A percentile compares a stretch with the other conserved stretches of the same genome.
Evolutionary conservation across 92 coral and sea anemone genomes (phyloP).

Genomic region (Parazoanthus atlanticus): DNA sequence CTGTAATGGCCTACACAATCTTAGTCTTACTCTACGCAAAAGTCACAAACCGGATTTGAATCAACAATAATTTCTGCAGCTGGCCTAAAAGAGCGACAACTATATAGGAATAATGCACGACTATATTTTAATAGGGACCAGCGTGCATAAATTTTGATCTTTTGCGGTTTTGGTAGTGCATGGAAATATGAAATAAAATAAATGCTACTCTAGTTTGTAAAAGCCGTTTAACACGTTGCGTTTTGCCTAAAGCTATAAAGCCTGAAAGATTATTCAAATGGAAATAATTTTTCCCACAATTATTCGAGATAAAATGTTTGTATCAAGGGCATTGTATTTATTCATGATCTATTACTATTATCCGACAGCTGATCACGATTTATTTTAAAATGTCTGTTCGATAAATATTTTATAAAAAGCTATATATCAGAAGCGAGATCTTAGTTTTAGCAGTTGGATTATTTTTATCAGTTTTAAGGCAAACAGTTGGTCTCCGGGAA

Average conservation of each 20-base stretch:
- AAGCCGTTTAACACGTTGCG: background rate
- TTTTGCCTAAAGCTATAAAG: background rate
- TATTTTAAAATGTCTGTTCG: background rate
- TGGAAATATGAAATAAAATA: background rate
- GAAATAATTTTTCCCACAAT: too few relatives aligned
- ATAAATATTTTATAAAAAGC: background rate
- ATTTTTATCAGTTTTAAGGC: background rate
- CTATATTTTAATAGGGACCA: background rate
- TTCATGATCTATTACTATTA: background rate
- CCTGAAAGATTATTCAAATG: background rate
- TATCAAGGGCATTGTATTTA: too few relatives aligned
- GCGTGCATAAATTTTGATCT: background rate
- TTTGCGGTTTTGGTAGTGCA: background rate
- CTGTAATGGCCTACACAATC: background rate
- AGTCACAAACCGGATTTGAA: constrained; percentile 6
- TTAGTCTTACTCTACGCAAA: background rate
- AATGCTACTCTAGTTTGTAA: too few relatives aligned
- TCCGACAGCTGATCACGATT: background rate
- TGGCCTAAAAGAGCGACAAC: background rate
- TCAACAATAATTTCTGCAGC: constrained; percentile 7
- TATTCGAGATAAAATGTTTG: background rate
- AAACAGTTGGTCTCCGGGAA: background rate
- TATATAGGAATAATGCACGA: background rate
- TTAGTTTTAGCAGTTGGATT: too few relatives aligned
- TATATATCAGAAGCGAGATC: background rate